These are phyloP conservation scores for Alentia gelatinosa DNA, from an alignment of 2,888 invertebrate genomes.

Conservation along the genomic window DNA sequence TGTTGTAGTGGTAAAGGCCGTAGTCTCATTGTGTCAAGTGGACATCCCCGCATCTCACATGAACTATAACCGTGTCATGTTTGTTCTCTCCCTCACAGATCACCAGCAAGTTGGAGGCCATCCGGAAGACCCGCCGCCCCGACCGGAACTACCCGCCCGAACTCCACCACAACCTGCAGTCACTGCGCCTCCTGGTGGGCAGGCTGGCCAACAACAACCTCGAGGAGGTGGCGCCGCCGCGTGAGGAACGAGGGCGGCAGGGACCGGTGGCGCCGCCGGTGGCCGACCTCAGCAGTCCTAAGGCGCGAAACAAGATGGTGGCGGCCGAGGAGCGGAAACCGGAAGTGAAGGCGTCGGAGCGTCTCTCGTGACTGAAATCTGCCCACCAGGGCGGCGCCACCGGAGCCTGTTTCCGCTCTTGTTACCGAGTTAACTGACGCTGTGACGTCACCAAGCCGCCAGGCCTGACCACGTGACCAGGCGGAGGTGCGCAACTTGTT, in stretches of 20 bases:
- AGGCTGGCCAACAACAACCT: constrained; percentile 1
- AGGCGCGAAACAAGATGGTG: background rate
- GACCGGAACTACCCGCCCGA: background rate
- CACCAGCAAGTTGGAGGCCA: background rate
- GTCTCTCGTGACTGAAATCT: background rate
- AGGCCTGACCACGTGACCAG: too few relatives aligned
- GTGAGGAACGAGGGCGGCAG: background rate
- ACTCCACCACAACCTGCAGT: background rate
- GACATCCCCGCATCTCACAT: too few relatives aligned
- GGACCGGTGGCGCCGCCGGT: background rate
- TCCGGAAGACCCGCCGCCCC: background rate
- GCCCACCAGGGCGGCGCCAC: background rate
- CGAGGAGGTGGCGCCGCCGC: background rate
- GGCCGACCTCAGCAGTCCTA: background rate
- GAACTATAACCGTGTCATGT: background rate
- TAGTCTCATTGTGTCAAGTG: too few relatives aligned
- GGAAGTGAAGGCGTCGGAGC: background rate
- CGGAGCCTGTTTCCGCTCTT: background rate
- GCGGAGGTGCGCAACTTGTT: too few relatives aligned
- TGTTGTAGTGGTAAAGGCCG: too few relatives aligned
- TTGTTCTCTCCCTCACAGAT: background rate
- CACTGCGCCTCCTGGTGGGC: background rate
- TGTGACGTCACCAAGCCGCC: too few relatives aligned
- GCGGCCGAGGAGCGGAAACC: background rate
- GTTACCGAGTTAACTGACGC: background rate